Base-by-base conservation (phyloP, 2,888 invertebrate genomes). In the Pharmacophagus antenor region DNA sequence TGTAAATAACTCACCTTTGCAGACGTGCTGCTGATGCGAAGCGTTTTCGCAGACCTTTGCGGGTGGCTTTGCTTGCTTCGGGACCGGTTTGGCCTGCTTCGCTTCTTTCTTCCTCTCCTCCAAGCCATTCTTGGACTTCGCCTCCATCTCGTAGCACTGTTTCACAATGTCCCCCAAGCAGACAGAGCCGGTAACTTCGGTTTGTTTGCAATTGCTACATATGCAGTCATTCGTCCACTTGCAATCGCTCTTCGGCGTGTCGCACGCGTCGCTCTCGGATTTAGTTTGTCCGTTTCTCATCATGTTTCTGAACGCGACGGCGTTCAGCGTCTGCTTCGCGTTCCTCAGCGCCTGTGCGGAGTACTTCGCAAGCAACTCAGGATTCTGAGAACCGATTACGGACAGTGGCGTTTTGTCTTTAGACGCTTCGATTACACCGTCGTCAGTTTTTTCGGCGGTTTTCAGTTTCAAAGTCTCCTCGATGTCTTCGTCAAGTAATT, bases 1-100 rank as follows among this genome's bases (percentile, higher is more conserved):
- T 6, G n/a, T 37, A 37, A n/a, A n/a, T n/a, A n/a, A n/a, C n/a
- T n/a, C n/a, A 90, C 90, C 88, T 79, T 88, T 89, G 71, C 90
- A 91, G 1, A 89, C 81, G 63, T 91, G 90, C 51, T 87, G 88
- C 31, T 86, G 88, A 64, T 89, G 88, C 5, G 72, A 72, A 0
- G 77, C 72, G n/a, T 82, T 87, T 71, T 88, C 89, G 10, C 89
- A 89, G 0, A 74, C 69, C 63, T 88, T 88, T 0, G 80, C 74
- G 27, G 73, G 73, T 1, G 73, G 78, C 61, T 83, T 82, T 20
- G 72, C 71, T 21, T 67, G 75, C 22, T 78, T 71, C 51, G 79
- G 76, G 20, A 71, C 72, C 56, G 73, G 73, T 65, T 82, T 83
- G 12, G 76, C 77, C 2, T 69, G 72, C 55, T 76, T 64, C 0